Evolutionary conservation across 2,888 invertebrate species (phyloP).

Genomic region (Lycophotia porphyrea): DNA sequence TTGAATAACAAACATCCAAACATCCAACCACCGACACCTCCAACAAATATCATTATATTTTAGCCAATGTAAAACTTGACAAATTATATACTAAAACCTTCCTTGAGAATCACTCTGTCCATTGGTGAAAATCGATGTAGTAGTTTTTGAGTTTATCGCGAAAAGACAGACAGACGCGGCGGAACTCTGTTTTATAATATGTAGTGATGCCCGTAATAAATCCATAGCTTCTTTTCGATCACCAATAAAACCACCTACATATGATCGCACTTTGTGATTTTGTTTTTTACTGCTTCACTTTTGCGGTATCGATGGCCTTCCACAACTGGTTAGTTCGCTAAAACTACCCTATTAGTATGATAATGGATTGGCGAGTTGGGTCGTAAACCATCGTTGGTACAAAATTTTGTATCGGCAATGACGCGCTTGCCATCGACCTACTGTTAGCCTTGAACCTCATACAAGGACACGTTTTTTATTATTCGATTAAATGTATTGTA

Average conservation of each 20-base stretch:
- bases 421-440: constrained; percentile 54
- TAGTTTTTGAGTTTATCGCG: no score
- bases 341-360: constrained; percentile 85
- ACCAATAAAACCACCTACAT: constrained; percentile 55
- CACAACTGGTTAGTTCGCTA: constrained; percentile 75
- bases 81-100: no score
- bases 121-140: no score
- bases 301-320: constrained; percentile 66
- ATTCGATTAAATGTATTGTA: constrained; percentile 58
- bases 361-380: constrained; percentile 78
- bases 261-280: constrained; percentile 51
- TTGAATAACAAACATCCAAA: no score
- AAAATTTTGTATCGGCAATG: constrained; percentile 59
- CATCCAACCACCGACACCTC: no score
- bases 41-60: no score
- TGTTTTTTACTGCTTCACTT: constrained; percentile 56
- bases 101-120: no score
- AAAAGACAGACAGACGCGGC: no score
- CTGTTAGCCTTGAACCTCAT: constrained; percentile 65
- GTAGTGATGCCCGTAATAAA: constrained; percentile 36
- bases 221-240: constrained; percentile 42
- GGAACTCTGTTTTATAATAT: no score
- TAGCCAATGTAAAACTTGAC: no score
- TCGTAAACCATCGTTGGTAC: constrained; percentile 74
- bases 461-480: constrained; percentile 65